Evolutionary conservation across 2,797 vertebrate species (phyloP).

Genomic region (Ibycter americanus): DNA sequence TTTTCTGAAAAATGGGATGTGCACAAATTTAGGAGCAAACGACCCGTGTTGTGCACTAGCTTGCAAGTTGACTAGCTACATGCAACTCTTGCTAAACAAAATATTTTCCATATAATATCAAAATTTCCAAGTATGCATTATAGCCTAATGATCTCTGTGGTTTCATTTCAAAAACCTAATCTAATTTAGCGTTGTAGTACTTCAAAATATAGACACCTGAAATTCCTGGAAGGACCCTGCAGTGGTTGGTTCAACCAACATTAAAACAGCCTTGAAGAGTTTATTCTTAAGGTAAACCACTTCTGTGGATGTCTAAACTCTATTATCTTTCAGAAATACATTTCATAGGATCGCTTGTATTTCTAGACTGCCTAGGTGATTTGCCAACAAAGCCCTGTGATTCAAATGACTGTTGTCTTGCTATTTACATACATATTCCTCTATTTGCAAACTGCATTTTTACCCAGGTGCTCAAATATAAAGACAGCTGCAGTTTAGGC

Average conservation of each 20-base stretch:
- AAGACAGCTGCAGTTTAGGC: background rate
- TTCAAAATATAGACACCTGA: background rate
- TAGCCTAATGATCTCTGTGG: background rate
- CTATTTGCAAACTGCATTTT: background rate
- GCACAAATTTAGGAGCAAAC: background rate
- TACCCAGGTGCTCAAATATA: background rate
- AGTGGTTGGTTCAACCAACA: background rate
- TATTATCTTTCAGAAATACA: background rate
- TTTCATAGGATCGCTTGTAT: background rate
- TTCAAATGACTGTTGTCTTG: background rate
- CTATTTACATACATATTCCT: background rate
- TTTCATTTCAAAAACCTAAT: background rate
- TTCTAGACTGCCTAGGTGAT: background rate
- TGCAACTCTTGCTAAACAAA: background rate
- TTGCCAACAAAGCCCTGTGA: background rate
- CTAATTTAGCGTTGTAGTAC: background rate
- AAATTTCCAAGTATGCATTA: background rate
- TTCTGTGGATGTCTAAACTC: background rate
- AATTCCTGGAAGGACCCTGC: background rate
- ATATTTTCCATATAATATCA: background rate
- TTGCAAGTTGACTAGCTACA: background rate
- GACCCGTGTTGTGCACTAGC: rapidly evolving
- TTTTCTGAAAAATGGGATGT: background rate
- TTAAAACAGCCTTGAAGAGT: background rate
- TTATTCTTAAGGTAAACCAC: background rate